Evolutionary conservation across 2,888 invertebrate genomes (phyloP), one percentile per base, ranked within the genome.

Genomic region (Nemapogon koenigi): DNA sequence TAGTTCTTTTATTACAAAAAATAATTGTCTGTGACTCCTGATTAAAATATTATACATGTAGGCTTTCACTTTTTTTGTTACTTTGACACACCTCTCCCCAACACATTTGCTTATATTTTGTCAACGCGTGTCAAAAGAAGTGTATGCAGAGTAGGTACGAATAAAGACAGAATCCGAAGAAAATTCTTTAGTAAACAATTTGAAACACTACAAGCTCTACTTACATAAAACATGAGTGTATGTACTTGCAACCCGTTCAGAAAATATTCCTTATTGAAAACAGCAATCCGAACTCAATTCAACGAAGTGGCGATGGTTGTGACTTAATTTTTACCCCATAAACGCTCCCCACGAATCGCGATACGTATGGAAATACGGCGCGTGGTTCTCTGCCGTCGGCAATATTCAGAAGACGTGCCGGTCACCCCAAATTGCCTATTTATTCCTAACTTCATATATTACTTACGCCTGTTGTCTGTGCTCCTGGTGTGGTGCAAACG

Each of bases 391-490:
- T 62, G 65, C 65, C 65, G 63, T 64, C 72, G 72, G 71, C 73
- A 57, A 71, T 76, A 76, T 75, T 79, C 78, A 72, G 67, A 69
- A 35, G 53, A 79, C 80, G 80, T 80, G 80, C 59, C 75, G 57
- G 59, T 61, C 65, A 59, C 60, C 67, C 71, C 68, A 75, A 80
- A 79, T 78, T 71, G 79, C 78, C 80, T 80, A 76, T 80, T 80
- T 80, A 80, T 79, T 76, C 79, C 73, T 75, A 70, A 79, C 76
- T 78, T 79, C 80, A 79, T 79, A 79, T 78, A 80, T 80, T 79
- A 79, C 78, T 75, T 75, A 69, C 71, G 75, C 69, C 64, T 73
- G 76, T 75, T 78, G 78, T 78, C 78, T 78, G 73, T 28, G 27
- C 16, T 33, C 37, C 27, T 37, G 26, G 37, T 65, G 28, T 13